Evolutionary conservation across 2,888 invertebrate genomes (phyloP).

Genomic region (Antitype chi): DNA sequence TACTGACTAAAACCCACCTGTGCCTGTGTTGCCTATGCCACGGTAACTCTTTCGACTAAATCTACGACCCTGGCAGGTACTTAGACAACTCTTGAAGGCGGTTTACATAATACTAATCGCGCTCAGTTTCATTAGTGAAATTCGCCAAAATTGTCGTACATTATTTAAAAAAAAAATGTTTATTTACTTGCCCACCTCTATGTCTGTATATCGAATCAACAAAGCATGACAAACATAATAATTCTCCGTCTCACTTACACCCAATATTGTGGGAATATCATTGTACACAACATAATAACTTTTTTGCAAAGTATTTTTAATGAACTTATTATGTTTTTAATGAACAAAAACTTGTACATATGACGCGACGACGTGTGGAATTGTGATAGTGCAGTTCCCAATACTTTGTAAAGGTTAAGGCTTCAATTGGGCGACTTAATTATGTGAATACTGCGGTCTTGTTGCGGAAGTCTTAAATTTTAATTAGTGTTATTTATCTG

Average conservation of each 20-base stretch:
- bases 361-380: constrained; percentile 20
- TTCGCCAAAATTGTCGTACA: background rate
- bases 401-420: constrained; percentile 58
- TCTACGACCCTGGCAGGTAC: too few relatives aligned
- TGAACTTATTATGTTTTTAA: constrained; percentile 59
- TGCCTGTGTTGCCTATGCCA: too few relatives aligned
- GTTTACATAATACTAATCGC: background rate
- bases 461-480: constrained; percentile 50
- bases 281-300: constrained; percentile 61
- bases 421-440: constrained; percentile 52
- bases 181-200: constrained; percentile 49
- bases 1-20: too few relatives aligned
- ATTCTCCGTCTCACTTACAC: constrained; percentile 67
- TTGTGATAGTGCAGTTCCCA: constrained; percentile 40
- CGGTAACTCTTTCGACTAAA: too few relatives aligned
- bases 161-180: background rate
- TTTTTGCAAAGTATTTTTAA: constrained; percentile 57
- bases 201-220: constrained; percentile 69
- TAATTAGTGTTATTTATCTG: constrained; percentile 22
- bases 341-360: constrained; percentile 54
- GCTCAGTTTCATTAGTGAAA: background rate
- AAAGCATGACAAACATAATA: constrained; percentile 75
- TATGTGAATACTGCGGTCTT: constrained; percentile 30
- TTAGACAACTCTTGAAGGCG: background rate
- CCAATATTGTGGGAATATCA: constrained; percentile 71